Base-by-base conservation (phyloP, 1,140 invertebrate genomes). In the Sitophilus oryzae region DNA sequence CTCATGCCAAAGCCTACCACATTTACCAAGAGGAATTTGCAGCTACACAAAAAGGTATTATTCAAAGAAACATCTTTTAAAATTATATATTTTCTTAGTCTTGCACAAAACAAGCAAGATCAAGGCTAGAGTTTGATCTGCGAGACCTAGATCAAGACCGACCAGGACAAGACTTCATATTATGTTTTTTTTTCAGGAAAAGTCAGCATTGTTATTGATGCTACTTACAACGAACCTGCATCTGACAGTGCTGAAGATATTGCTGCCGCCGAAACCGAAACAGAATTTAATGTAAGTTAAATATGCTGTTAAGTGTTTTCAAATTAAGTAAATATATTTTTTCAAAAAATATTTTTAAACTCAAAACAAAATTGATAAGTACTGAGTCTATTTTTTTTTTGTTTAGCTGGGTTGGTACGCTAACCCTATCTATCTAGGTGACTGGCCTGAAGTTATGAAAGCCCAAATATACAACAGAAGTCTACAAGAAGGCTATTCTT, bases 391-490 rank as follows among this genome's bases (percentile, higher is more conserved):
- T 35, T 44, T 34, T n/a, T 57, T 23, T n/a, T 43, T n/a, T 14
- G 37, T 71, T 65, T 36, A 79, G 74, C 59, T 65, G 25, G 76
- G 76, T 6, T 73, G 75, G 66, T 73, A 74, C 41, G 65, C 75
- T 0, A 69, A 79, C 60, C 75, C 79, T 2, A 69, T 82, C 6
- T 76, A 71, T 55, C 70, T 69, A 0, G 80, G 80, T 0, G 76
- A 79, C 25, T 82, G 79, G 69, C 80, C 81, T 0, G 52, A 71
- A 52, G 30, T 72, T 0, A 72, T 82, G 69, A 76, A 73, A 57
- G 59, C 67, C 14, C 30, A 53, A 2, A 69, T 82, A n/a, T 63
- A 45, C 8, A 51, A 70, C 16, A 73, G 74, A 15, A 79, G 77
- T 57, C 42, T 52, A 37, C 46, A 55, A 1, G 68, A 79, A 68